These are phyloP conservation scores for Sphaerodactylus townsendi DNA, from an alignment of 2,113 vertebrate genomes.

Conservation along the genomic window DNA sequence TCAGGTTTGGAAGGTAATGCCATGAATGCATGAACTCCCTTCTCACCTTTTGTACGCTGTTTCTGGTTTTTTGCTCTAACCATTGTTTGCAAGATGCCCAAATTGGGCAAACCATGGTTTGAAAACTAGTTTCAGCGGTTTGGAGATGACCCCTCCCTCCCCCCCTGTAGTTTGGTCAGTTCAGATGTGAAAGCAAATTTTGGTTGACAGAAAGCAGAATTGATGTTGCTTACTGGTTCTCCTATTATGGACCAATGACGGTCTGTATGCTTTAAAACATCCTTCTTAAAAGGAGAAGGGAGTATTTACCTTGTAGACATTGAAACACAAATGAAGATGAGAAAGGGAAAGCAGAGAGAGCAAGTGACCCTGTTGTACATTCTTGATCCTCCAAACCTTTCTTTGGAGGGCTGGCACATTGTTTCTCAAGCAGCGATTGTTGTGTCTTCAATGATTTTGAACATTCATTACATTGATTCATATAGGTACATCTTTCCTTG, in stretches of 20 bases:
- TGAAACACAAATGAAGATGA: no score
- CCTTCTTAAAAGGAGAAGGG: no score
- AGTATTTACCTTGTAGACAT: no score
- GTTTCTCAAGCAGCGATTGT: rapidly evolving
- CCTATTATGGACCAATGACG: not conserved
- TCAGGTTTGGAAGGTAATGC: not conserved
- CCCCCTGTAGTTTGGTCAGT: not conserved
- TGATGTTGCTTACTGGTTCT: not conserved
- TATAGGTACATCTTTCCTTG: not conserved
- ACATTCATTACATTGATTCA: not conserved
- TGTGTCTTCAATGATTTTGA: not conserved
- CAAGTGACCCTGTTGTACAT: not conserved
- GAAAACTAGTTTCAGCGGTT: not conserved
- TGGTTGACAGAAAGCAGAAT: not conserved
- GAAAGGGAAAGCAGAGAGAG: not conserved
- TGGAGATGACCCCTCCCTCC: not conserved
- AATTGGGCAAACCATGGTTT: not conserved
- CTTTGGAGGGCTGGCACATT: not conserved
- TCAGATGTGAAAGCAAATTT: not conserved
- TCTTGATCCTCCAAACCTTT: not conserved
- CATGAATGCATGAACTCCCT: not conserved
- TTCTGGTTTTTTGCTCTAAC: not conserved
- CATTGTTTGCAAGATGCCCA: not conserved
- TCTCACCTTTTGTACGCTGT: not conserved
- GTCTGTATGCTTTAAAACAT: not conserved